Conservation (phyloP, 1,140 invertebrate genomes). For the Harlomillsia oculata region DNA sequence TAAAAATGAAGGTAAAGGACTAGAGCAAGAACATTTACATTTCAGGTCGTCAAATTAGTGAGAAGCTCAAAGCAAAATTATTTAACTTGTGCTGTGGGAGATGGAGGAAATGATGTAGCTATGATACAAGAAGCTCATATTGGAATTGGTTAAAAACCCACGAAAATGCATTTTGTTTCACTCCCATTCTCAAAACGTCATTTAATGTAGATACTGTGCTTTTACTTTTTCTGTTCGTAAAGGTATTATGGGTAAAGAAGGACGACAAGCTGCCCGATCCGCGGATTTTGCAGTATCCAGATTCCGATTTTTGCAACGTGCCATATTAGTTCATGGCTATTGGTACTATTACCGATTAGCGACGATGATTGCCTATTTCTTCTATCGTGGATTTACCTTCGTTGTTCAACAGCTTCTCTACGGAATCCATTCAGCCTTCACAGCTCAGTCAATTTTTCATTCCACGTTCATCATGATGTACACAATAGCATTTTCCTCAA, state of each 20-base stretch:
- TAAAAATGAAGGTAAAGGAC: too few relatives aligned
- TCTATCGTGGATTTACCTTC: constrained; percentile 72
- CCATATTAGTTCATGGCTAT: constrained; percentile 63
- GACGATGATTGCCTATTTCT: constrained; percentile 69
- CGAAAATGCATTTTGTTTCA: too few relatives aligned
- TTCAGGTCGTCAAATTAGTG: too few relatives aligned
- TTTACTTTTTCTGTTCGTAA: constrained; percentile 1
- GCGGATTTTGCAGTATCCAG: constrained; percentile 48
- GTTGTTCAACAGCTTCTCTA: constrained; percentile 47
- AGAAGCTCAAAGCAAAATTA: too few relatives aligned
- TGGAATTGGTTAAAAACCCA: constrained; percentile 27
- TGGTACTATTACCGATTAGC: constrained; percentile 66
- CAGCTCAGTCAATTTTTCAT: constrained; percentile 57
- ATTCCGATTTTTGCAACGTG: constrained; percentile 58
- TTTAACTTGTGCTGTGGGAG: constrained; percentile 64
- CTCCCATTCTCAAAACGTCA: too few relatives aligned
- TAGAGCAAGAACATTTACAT: too few relatives aligned
- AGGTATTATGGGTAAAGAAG: constrained; percentile 66
- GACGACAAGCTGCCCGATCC: constrained; percentile 63
- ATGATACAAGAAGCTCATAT: constrained; percentile 52
- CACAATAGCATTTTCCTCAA: constrained; percentile 62
- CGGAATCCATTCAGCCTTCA: constrained; percentile 48
- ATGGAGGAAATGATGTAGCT: constrained; percentile 71
- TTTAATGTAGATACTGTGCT: not conserved
- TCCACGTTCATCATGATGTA: constrained; percentile 61